These are phyloP conservation scores for Noctua pronuba DNA, from an alignment of 2,888 invertebrate species.

Conservation along the genomic window DNA sequence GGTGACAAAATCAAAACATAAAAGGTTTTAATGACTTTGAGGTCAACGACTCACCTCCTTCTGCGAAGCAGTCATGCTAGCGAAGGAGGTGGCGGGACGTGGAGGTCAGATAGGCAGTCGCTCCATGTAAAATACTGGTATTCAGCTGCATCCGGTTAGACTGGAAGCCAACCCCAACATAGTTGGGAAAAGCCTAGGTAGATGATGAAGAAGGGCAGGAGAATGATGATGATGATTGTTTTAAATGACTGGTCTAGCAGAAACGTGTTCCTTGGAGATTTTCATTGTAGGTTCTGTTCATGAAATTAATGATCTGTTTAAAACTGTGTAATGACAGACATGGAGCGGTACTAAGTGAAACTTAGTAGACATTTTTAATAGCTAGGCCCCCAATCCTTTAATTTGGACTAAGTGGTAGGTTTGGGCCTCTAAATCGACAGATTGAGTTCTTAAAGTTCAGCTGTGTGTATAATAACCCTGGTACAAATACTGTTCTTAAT, in stretches of 20 bases:
- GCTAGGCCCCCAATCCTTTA: slow-evolving; percentile 21
- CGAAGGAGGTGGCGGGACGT: too few relatives aligned
- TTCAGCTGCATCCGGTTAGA: too few relatives aligned
- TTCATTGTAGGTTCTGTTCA: neutral
- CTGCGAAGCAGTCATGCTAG: too few relatives aligned
- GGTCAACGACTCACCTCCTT: too few relatives aligned
- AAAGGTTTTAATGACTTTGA: too few relatives aligned
- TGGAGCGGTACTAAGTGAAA: slow-evolving; percentile 3
- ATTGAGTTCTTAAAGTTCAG: neutral
- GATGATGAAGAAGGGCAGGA: too few relatives aligned
- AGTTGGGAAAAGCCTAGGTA: too few relatives aligned
- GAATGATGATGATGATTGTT: too few relatives aligned
- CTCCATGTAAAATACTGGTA: too few relatives aligned
- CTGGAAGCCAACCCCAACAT: too few relatives aligned
- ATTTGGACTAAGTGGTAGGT: slow-evolving; percentile 34
- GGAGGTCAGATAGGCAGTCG: too few relatives aligned
- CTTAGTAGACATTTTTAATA: slow-evolving; percentile 32
- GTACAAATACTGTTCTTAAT: neutral
- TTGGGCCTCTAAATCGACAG: slow-evolving; percentile 13
- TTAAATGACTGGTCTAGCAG: neutral
- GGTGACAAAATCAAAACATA: too few relatives aligned
- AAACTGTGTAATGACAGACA: slow-evolving; percentile 24
- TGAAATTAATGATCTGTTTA: slow-evolving; percentile 10
- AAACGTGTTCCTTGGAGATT: neutral
- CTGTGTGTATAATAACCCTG: neutral